phyloP scores from a whole-genome alignment of 2,888 invertebrate species.

The Tachina fera region DNA sequence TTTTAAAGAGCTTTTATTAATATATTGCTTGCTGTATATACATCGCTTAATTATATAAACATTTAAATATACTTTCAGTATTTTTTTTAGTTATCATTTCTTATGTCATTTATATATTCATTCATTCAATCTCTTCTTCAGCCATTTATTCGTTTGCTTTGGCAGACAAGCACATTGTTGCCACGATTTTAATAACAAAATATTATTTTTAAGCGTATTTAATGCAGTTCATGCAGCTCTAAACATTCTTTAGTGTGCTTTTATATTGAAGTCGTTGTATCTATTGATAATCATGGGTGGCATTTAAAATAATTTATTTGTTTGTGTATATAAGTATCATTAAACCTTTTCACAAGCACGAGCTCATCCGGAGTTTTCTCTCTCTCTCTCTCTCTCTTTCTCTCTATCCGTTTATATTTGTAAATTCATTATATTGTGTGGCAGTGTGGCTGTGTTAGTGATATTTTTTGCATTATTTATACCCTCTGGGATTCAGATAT shows the following conservation, averaged over 20 bases:
- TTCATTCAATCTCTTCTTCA: neutral
- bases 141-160: constrained; percentile 21
- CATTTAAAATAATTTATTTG: constrained; percentile 17
- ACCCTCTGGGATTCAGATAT: no score
- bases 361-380: neutral
- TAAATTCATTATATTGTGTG: neutral
- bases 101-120: neutral
- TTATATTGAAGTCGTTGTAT: neutral
- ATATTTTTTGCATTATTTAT: neutral
- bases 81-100: constrained; percentile 23
- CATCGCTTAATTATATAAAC: neutral
- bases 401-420: neutral
- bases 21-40: neutral
- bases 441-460: neutral
- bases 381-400: neutral
- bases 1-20: neutral
- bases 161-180: constrained; percentile 32
- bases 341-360: neutral
- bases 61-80: neutral
- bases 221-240: neutral
- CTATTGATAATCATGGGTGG: constrained; percentile 42
- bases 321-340: neutral
- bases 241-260: constrained; percentile 16
- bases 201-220: constrained; percentile 15
- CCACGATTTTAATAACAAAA: constrained; percentile 37